These are phyloP conservation scores for Matsumyia berberina DNA, from an alignment of 2,888 invertebrate genomes.

Conservation along the genomic window DNA sequence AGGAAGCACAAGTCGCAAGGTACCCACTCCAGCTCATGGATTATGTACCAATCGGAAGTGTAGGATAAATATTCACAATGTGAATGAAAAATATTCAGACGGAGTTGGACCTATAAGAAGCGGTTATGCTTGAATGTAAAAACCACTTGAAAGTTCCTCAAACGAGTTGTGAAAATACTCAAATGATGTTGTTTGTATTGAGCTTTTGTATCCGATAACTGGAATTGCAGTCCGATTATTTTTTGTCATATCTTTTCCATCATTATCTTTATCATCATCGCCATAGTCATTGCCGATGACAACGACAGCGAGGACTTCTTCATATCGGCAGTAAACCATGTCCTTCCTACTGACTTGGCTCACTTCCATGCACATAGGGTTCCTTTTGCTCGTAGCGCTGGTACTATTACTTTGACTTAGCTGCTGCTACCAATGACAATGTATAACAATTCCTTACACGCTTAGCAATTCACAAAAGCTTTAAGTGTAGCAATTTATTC, in stretches of 20 bases:
- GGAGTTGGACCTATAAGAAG: neutral
- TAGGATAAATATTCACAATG: neutral
- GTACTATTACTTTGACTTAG: conserved; percentile 37
- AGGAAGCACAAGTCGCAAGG: conserved; percentile 35
- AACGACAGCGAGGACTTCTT: conserved; percentile 38
- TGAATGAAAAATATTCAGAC: neutral
- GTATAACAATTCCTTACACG: conserved; percentile 48
- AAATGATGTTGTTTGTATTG: neutral
- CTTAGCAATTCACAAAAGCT: conserved; percentile 66
- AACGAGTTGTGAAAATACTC: neutral
- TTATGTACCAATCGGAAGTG: neutral
- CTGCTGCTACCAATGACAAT: conserved; percentile 54
- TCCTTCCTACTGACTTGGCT: conserved; percentile 47
- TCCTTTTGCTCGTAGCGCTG: neutral
- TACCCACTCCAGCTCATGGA: neutral
- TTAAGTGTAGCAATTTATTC: conserved; percentile 69
- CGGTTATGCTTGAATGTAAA: neutral
- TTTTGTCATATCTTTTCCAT: neutral
- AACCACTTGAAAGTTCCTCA: neutral
- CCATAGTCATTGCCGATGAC: conserved; percentile 20
- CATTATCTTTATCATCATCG: conserved; percentile 42
- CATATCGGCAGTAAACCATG: conserved; percentile 35
- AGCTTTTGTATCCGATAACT: no score
- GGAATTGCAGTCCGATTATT: neutral
- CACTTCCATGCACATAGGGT: conserved; percentile 45